Evolutionary conservation across 2,797 vertebrate genomes (phyloP), one percentile per base, ranked within the genome.

Genomic region (Champsocephalus gunnari): DNA sequence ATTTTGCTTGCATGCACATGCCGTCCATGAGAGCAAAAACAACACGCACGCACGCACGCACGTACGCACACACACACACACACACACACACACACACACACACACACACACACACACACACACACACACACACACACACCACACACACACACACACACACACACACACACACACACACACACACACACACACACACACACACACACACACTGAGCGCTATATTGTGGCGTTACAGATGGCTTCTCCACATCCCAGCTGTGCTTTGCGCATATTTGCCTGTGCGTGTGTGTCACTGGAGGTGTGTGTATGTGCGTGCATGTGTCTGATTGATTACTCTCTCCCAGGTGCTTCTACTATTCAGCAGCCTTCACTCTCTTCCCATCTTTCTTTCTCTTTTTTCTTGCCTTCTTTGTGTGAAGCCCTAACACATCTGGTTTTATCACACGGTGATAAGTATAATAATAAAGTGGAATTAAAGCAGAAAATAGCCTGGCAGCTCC

Each of bases 311-410:
- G 48, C 28, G 32, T 64, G 53, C 53, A 60, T n/a, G 14, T 58
- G 51, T 61, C 66, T 87, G 86, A 87, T 86, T 88, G 88, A 88
- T 92, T 74, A 51, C 70, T 73, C 65, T 72, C 75, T 74, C 50
- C 75, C 74, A 88, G 84, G 80, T 85, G 81, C 45, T 66, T 74
- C 44, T 12, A 68, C 79, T 66, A 60, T 83, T 84, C 76, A 80
- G 75, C 70, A 79, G 75, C 65, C 63, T 72, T 78, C 75, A 69
- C 66, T 79, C 49, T 58, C 45, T 45, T 45, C 54, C 56, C 59
- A 45, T 19, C 2, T 19, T 24, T 17, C 44, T 24, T 50, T 53
- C 28, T 45, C n/a, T 63, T 57, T 64, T 41, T 70, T 38, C 53
- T 73, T 45, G 59, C 19, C 43, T 14, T 64, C 57, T 60, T 82